A percentile compares a stretch with the other conserved stretches of the same genome.
Evolutionary conservation across 2,797 vertebrate genomes (phyloP).

Genomic region (Microchirus variegatus): DNA sequence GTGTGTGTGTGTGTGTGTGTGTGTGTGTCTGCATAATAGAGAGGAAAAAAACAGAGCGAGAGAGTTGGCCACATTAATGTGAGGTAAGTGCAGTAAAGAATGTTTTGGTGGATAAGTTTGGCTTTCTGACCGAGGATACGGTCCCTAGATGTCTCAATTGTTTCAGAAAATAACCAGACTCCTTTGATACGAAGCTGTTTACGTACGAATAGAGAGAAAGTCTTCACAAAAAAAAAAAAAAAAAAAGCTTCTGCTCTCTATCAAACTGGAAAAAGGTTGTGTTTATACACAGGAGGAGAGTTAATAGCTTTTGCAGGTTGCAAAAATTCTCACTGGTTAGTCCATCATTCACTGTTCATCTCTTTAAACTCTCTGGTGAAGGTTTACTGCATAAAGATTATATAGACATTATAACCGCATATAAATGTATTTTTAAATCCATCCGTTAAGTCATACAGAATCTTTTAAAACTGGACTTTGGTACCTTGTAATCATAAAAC

Average conservation of each 20-base stretch:
- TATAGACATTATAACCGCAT: background rate
- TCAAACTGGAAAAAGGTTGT: conserved; percentile 17
- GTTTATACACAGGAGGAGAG: conserved; percentile 7
- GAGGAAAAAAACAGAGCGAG: background rate
- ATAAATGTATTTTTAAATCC: background rate
- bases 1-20: no score
- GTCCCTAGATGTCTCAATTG: conserved; percentile 24
- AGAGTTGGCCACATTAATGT: background rate
- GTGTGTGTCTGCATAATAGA: conserved; percentile 11
- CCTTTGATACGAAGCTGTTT: conserved; percentile 28
- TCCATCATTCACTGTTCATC: conserved; percentile 3
- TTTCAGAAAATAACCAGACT: conserved; percentile 38
- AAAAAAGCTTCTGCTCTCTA: conserved; percentile 17
- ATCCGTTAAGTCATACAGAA: background rate
- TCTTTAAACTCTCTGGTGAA: background rate
- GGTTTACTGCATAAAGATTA: background rate
- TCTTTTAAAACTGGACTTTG: background rate
- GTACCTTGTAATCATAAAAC: background rate
- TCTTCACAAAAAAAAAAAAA: conserved; percentile 27
- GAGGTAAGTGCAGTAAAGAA: conserved; percentile 3
- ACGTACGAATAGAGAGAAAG: conserved; percentile 12
- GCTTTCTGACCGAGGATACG: conserved; percentile 2
- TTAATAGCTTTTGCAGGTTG: conserved; percentile 5
- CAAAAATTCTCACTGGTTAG: conserved; percentile 1
- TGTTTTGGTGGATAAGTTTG: conserved; percentile 16